Conservation (phyloP, 2,888 invertebrate species). For the Omphaloscelis lunosa region DNA sequence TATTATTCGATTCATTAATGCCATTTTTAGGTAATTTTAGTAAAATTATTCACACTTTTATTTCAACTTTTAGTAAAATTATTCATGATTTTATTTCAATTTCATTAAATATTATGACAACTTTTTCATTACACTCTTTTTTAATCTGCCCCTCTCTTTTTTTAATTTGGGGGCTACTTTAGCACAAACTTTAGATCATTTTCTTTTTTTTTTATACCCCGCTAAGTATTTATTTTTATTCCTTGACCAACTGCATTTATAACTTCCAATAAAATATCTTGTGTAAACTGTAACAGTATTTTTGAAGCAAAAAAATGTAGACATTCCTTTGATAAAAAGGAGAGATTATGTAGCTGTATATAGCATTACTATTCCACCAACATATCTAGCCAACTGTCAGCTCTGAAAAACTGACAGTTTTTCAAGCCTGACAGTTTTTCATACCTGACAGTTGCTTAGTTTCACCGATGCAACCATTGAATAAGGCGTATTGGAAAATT, state of each 20-base stretch:
- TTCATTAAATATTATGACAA: not conserved
- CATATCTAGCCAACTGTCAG: not conserved
- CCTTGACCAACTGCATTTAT: constrained; percentile 39
- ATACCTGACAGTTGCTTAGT: not conserved
- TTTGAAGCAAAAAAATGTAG: not conserved
- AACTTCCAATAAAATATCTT: constrained; percentile 24
- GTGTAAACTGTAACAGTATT: constrained; percentile 1
- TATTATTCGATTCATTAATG: constrained; percentile 9
- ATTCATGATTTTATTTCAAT: not conserved
- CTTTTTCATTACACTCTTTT: constrained; percentile 6
- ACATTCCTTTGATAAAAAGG: constrained; percentile 25
- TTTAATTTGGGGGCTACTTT: not conserved
- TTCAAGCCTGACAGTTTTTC: not conserved
- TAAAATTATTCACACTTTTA: not conserved
- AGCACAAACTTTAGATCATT: constrained; percentile 37
- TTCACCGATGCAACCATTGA: constrained; percentile 12
- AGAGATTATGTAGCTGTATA: constrained; percentile 1
- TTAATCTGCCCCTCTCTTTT: not conserved
- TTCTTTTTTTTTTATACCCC: not conserved
- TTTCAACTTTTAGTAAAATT: not conserved
- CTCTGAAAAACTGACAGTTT: not conserved
- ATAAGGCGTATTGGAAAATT: constrained; percentile 12
- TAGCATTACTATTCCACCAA: not conserved
- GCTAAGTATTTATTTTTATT: constrained; percentile 16
- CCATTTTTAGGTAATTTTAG: not conserved